Base-by-base conservation (phyloP, 2,888 invertebrate species). In the Dicycla oo region DNA sequence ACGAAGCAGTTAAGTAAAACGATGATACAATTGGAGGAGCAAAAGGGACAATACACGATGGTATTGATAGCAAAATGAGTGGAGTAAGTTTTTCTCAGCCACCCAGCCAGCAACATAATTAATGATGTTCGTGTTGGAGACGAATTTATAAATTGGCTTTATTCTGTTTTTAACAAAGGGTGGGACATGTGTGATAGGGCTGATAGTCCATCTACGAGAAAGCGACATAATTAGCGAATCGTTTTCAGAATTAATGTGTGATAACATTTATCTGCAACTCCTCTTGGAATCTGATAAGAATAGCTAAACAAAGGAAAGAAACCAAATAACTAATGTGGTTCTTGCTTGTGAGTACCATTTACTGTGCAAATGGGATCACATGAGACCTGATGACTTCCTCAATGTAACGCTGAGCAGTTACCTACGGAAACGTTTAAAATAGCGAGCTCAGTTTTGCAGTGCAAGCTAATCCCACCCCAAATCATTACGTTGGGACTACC, bases 61-160 rank as follows among this genome's bases (percentile, higher is more conserved):
- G 93, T 88, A 93, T 91, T 90, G 95, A 95, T 96, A 96, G 93
- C 92, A 90, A 91, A 95, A 95, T 96, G 95, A 95, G 95, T 94
- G 94, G 94, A 95, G 95, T 94, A 94, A 94, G 94, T 93, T 95
- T 95, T 95, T 95, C 95, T 94, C 93, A 96, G 95, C 96, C 96
- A 96, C 96, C 95, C 95, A 96, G 94, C 93, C 95, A 95, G 96
- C 96, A 96, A 96, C 96, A 96, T 96, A 96, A 96, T 96, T 96
- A 96, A 96, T 96, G 96, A 93, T 90, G 92, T 91, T 94, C 94
- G 94, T 94, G 95, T 94, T 90, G 93, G 91, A 92, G 94, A 95
- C 95, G 95, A 94, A 95, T 95, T 95, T 95, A 95, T 95, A 95
- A 95, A 95, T 95, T 95, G 94, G 93, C 92, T 93, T 93, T 91